Base-by-base conservation (phyloP, 2,888 invertebrate genomes). In the Drosophila eohydei region DNA sequence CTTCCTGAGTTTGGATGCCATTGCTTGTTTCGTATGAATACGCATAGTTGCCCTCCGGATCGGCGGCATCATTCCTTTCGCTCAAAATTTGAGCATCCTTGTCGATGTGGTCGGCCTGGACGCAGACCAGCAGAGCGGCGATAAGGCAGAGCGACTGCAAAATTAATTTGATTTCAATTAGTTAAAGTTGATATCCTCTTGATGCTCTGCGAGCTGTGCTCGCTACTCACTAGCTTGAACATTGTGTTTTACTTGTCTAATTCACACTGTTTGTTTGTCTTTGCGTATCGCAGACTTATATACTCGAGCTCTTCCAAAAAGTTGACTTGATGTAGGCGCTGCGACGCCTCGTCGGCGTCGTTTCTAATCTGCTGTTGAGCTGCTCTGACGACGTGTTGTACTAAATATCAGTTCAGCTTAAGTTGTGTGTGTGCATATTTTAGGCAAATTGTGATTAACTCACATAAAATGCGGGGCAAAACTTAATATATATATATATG, bases 1-100 rank as follows among this genome's bases (percentile, higher is more conserved):
- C 78, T 80, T 94, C 94, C 80, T 94, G 93, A 1, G 82, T 93
- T 2, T 84, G 48, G 83, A 95, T 95, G 9, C 95, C 95, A 81
- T 95, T 95, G 71, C 92, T 93, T 72, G 95, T 95, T 67, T 94
- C 91, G 82, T 82, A 95, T 0, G 48, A 30, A 80, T 82, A 94
- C 0, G 81, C 38, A 91, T 87, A 95, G 30, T 86, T 77, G 6
- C 93, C 90, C 46, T 94, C 94, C 0, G 90, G 65, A 77, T 91
- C 91, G 60, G 91, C 76, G 30, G 91, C 71, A 14, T 81, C 80
- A 43, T 59, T 93, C 87, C 21, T 81, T 60, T 51, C 93, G 92
- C 50, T 94, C 92, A 70, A 83, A 70, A 0, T 70, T 34, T 74
- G 34, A 3, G 91, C 91, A 71, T 92, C 81, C 61, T 81, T 88